phyloP scores from a whole-genome alignment of 2,113 vertebrate genomes.

The Falcunculus frontatus region DNA sequence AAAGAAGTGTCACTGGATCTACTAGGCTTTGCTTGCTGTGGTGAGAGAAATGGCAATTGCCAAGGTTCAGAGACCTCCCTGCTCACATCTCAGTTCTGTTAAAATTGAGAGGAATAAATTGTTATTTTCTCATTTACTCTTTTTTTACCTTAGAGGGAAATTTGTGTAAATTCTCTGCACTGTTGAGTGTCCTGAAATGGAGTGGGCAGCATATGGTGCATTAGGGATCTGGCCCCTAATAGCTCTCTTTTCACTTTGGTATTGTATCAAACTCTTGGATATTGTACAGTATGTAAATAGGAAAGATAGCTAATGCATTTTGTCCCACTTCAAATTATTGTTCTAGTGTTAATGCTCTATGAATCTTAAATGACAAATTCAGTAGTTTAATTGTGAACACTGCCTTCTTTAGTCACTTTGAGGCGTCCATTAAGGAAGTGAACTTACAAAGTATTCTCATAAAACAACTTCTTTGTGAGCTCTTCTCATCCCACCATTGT shows the following conservation, averaged over 20 bases:
- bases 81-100: neutral
- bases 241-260: neutral
- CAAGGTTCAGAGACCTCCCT: neutral
- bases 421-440: neutral
- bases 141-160: neutral
- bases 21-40: neutral
- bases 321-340: neutral
- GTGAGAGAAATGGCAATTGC: neutral
- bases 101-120: neutral
- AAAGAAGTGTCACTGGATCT: neutral
- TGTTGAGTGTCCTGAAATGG: neutral
- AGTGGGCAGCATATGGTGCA: neutral
- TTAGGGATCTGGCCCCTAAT: neutral
- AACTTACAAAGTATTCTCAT: neutral
- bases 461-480: neutral
- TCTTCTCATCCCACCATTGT: neutral
- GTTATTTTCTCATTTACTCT: neutral
- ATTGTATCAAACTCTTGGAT: neutral
- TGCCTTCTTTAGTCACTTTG: neutral
- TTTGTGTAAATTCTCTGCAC: neutral
- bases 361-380: neutral
- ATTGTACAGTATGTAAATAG: neutral
- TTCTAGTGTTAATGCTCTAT: neutral
- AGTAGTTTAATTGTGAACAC: neutral
- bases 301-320: neutral